Evolutionary conservation across 2,888 invertebrate species (phyloP).

Genomic region (Mylabris sibirica): DNA sequence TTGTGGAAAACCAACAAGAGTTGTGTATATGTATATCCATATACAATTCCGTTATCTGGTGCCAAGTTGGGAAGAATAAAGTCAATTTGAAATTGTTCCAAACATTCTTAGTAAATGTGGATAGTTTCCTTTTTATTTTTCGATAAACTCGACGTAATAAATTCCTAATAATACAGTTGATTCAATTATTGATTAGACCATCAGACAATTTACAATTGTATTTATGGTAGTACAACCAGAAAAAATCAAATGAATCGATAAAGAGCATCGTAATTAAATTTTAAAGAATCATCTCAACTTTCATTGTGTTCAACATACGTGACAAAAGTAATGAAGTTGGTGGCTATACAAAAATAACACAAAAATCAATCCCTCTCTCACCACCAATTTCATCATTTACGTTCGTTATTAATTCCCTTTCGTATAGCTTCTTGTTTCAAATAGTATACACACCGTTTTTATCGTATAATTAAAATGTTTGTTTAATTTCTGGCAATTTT

Average conservation of each 20-base stretch:
- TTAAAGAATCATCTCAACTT: neutral
- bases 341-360: neutral
- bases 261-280: neutral
- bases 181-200: neutral
- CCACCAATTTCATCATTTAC: conserved; percentile 28
- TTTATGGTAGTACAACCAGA: too few relatives aligned
- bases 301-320: conserved; percentile 1
- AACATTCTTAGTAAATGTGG: neutral
- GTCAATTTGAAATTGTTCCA: conserved; percentile 1
- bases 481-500: conserved; percentile 37
- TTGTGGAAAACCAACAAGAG: neutral
- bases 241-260: neutral
- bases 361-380: conserved; percentile 13
- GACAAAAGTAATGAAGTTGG: neutral
- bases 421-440: conserved; percentile 35
- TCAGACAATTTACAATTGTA: too few relatives aligned
- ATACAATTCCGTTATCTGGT: neutral
- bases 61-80: neutral
- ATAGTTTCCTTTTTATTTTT: neutral
- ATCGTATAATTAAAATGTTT: conserved; percentile 44
- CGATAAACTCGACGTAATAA: neutral
- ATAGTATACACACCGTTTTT: conserved; percentile 39
- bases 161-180: neutral
- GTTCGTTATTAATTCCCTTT: conserved; percentile 32
- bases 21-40: neutral